A percentile compares a stretch with the other conserved stretches of the same genome.
Evolutionary conservation across 2,113 vertebrate species (phyloP).

Genomic region (Pygoscelis adeliae): DNA sequence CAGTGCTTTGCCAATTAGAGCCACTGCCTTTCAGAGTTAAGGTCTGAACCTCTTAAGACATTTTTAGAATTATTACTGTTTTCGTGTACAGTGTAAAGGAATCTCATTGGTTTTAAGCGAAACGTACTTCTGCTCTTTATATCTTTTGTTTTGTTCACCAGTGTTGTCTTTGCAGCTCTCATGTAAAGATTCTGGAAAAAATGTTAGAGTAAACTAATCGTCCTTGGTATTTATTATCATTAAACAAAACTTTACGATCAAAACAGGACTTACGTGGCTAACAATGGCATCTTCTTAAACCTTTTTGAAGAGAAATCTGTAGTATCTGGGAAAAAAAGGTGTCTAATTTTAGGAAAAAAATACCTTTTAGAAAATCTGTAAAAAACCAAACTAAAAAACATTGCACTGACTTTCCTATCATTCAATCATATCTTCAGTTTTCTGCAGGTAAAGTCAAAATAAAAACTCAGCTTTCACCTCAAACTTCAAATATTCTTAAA

Average conservation of each 20-base stretch:
- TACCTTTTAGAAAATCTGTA: not conserved
- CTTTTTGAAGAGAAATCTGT: not conserved
- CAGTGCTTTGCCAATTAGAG: not conserved
- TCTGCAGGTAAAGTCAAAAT: not conserved
- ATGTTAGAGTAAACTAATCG: not conserved
- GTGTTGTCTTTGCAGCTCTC: not conserved
- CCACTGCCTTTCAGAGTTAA: not conserved
- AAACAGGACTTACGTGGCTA: not conserved
- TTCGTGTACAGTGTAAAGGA: not conserved
- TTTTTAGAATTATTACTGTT: not conserved
- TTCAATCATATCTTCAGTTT: not conserved
- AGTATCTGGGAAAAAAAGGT: not conserved
- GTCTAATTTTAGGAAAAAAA: not conserved
- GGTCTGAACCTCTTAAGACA: not conserved
- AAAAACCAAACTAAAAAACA: not conserved
- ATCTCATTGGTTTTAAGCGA: not conserved
- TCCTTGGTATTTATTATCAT: not conserved
- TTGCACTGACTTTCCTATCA: not conserved
- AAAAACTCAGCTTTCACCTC: not conserved
- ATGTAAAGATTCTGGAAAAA: not conserved
- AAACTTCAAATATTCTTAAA: not conserved
- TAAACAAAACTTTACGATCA: not conserved
- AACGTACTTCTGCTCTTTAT: not conserved
- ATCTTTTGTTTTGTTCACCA: not conserved
- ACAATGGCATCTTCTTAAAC: not conserved